Evolutionary conservation across 1,140 invertebrate genomes (phyloP), one percentile per base, ranked within the genome.

Genomic region (Psix sp.): DNA sequence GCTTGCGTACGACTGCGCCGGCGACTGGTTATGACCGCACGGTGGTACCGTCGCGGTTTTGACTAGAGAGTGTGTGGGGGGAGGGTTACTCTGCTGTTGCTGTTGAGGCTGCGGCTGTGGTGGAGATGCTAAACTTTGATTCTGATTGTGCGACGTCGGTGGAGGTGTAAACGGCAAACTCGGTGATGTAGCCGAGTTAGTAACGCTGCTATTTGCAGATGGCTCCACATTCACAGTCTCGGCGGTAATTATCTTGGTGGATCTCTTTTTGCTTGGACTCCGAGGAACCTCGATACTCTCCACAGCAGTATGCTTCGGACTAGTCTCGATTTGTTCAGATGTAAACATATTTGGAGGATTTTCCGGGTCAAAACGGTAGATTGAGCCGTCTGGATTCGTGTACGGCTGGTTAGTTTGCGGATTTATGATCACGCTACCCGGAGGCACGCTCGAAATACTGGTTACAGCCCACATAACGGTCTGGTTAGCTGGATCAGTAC

Each of bases 351-450:
- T 84, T 3, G 90, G 91, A 62, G 91, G 90, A 81, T 93, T 93
- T 26, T 88, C 88, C 26, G 93, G 93, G 81, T 93, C 92, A 81
- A 91, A 93, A 52, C 91, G 91, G 81, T 94, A 94, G 26, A 93
- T 87, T 17, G 91, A 89, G 43, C 89, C 89, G 21, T 84, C 82
- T 2, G 81, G 57, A 51, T 86, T 86, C 1, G 78, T 85, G 43
- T 82, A 84, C 6, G 81, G 81, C 26, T 85, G 82, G 76, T 86
- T 87, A 70, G 91, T 91, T 84, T 92, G 93, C 17, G 94, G 94
- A 85, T 96, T 94, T 78, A 96, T 95, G 62, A 96, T 92, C 63
- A 96, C 88, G 74, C 93, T 94, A 38, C 95, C 95, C 49, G 92
- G 88, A 46, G 94, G 95, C 26, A 96, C 94, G 57, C 91, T 91